phyloP scores from a whole-genome alignment of 2,113 vertebrate species.

The Rattus rattus region DNA sequence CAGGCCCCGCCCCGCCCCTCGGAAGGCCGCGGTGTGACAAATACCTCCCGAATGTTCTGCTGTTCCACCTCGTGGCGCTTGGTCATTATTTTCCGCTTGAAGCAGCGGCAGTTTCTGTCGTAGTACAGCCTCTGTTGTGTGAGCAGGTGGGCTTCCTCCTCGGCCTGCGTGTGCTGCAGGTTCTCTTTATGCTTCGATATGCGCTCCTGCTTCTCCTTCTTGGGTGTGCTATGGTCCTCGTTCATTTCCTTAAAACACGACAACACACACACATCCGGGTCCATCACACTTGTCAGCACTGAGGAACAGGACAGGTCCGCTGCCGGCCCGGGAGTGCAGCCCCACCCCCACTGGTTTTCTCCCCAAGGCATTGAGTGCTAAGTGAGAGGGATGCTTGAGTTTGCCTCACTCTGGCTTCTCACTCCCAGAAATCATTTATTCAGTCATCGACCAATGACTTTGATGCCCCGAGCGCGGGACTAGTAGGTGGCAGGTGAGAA shows the following conservation, averaged over 20 bases:
- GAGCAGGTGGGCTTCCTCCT: constrained; percentile 98
- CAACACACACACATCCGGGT: not conserved
- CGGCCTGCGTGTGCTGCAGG: constrained; percentile 98
- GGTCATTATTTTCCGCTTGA: constrained; percentile 95
- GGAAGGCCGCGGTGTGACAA: not conserved
- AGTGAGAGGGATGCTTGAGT: not conserved
- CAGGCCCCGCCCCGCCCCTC: not conserved
- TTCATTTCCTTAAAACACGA: constrained; percentile 94
- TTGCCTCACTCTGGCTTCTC: not conserved
- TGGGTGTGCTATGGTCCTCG: constrained; percentile 98
- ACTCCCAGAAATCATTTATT: not conserved
- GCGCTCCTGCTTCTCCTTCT: constrained; percentile 99
- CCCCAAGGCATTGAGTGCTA: not conserved
- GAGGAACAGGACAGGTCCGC: not conserved
- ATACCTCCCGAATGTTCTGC: constrained; percentile 98
- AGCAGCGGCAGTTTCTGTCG: constrained; percentile 95
- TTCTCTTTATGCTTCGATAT: constrained; percentile 99
- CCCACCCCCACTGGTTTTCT: not conserved
- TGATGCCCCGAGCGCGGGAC: not conserved
- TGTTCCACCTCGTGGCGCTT: constrained; percentile 97
- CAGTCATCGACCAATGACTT: not conserved
- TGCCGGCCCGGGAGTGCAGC: not conserved
- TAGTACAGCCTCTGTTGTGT: constrained; percentile 97
- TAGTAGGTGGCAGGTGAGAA: not conserved
- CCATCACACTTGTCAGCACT: not conserved